Percentiles rank a stretch among this genome's conserved stretches.
Conservation (phyloP, 2,888 invertebrate genomes). For the Agrochola macilenta region DNA sequence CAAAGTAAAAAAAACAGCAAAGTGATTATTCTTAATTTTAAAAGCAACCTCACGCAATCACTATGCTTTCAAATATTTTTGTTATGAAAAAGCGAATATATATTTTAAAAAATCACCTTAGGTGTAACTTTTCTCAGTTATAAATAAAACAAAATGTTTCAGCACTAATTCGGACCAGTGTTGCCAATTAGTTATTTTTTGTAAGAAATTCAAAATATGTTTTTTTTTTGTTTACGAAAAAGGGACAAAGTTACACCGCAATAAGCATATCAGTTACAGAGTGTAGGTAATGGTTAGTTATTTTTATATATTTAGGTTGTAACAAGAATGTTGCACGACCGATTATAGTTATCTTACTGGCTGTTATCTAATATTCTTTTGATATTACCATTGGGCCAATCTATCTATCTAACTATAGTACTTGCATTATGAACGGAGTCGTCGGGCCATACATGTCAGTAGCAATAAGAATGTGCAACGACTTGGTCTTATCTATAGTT, state of each 20-base stretch:
- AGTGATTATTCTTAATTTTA: neutral
- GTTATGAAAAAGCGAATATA: slow-evolving; percentile 6
- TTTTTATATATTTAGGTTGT: slow-evolving; percentile 72
- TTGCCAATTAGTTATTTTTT: slow-evolving; percentile 56
- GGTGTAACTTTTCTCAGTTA: slow-evolving; percentile 59
- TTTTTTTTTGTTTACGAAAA: slow-evolving; percentile 27
- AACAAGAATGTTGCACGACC: slow-evolving; percentile 46
- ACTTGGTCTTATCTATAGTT: no score
- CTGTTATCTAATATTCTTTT: neutral
- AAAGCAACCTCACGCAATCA: slow-evolving; percentile 12
- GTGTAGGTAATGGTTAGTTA: slow-evolving; percentile 77
- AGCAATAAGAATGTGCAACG: no score
- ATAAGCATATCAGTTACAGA: slow-evolving; percentile 85
- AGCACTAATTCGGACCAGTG: slow-evolving; percentile 68
- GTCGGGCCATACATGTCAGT: no score
- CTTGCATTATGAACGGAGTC: no score
- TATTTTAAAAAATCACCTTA: slow-evolving; percentile 24
- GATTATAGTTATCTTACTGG: slow-evolving; percentile 30
- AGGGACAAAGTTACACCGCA: slow-evolving; percentile 74
- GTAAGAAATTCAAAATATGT: neutral
- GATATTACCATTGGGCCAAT: slow-evolving; percentile 1
- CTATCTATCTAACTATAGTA: neutral
- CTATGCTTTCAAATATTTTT: slow-evolving; percentile 21
- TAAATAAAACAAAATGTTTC: slow-evolving; percentile 62
- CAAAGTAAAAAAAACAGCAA: neutral